phyloP scores from a whole-genome alignment of 2,888 invertebrate species.

The Meandrusa payeni region DNA sequence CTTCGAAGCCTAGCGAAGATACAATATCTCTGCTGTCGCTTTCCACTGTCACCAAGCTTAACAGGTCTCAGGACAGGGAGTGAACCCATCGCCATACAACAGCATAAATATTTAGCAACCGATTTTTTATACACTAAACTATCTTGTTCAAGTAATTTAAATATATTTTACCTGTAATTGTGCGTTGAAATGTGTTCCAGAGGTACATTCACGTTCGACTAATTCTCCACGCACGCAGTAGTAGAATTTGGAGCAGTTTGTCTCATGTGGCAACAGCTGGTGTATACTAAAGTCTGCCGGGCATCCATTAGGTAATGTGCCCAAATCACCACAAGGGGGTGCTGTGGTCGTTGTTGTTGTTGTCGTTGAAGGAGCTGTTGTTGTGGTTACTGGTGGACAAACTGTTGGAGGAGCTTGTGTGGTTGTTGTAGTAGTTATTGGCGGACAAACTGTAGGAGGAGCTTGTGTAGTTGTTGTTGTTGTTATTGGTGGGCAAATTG shows the following conservation, averaged over 20 bases:
- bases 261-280: slow-evolving; percentile 40
- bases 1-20: too few species aligned
- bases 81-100: too few species aligned
- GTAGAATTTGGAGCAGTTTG: slow-evolving; percentile 43
- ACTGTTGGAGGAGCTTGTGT: slow-evolving; percentile 17
- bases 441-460: too few species aligned
- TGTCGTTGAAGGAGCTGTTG: slow-evolving; percentile 2
- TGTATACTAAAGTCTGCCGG: slow-evolving; percentile 37
- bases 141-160: too few species aligned
- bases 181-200: slow-evolving; percentile 37
- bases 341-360: slow-evolving; percentile 12
- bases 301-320: slow-evolving; percentile 38
- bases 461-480: slow-evolving; percentile 19
- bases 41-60: too few species aligned
- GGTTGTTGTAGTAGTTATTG: slow-evolving; percentile 21
- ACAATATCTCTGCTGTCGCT: too few species aligned
- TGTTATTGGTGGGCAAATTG: slow-evolving; percentile 24
- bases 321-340: slow-evolving; percentile 8
- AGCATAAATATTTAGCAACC: too few species aligned
- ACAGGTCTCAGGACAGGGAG: too few species aligned
- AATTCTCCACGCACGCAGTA: slow-evolving; percentile 42
- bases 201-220: slow-evolving; percentile 32
- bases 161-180: slow-evolving; percentile 35
- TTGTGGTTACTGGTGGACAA: slow-evolving; percentile 13
- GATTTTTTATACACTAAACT: too few species aligned